phyloP scores from a whole-genome alignment of 92 coral and sea anemone species.

The Phenganax marumi region DNA sequence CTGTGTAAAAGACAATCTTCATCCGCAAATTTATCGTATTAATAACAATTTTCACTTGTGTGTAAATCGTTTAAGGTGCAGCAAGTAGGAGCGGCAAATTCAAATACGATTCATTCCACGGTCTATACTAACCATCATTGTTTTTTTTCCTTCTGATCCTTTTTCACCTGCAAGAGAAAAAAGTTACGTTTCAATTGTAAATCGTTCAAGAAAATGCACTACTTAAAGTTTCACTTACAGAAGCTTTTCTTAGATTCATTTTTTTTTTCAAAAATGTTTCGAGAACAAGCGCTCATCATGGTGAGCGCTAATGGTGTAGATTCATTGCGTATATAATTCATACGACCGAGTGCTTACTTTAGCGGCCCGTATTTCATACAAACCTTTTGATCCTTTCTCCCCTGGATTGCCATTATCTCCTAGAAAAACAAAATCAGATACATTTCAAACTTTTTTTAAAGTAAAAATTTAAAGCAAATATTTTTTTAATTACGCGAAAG shows the following conservation, averaged over 20 bases:
- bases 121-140: conserved; percentile 16
- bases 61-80: neutral
- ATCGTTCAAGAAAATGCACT: neutral
- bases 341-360: too few relatives aligned
- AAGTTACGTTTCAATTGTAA: neutral
- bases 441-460: too few relatives aligned
- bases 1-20: too few relatives aligned
- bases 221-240: too few relatives aligned
- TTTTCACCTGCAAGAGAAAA: conserved; percentile 13
- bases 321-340: too few relatives aligned
- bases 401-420: conserved; percentile 70
- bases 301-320: neutral
- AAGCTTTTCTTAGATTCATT: neutral
- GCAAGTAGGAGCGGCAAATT: neutral
- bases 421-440: conserved; percentile 1
- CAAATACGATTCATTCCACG: neutral
- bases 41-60: neutral
- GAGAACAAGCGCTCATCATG: conserved; percentile 28
- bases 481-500: too few relatives aligned
- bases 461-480: too few relatives aligned
- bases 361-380: neutral
- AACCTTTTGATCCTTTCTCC: conserved; percentile 14
- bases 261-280: neutral
- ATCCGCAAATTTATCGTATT: too few relatives aligned
- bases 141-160: neutral